Percentiles rank a stretch among this genome's conserved stretches.
Conservation (phyloP, 2,888 invertebrate genomes). For the Caenorhabditis wallacei region DNA sequence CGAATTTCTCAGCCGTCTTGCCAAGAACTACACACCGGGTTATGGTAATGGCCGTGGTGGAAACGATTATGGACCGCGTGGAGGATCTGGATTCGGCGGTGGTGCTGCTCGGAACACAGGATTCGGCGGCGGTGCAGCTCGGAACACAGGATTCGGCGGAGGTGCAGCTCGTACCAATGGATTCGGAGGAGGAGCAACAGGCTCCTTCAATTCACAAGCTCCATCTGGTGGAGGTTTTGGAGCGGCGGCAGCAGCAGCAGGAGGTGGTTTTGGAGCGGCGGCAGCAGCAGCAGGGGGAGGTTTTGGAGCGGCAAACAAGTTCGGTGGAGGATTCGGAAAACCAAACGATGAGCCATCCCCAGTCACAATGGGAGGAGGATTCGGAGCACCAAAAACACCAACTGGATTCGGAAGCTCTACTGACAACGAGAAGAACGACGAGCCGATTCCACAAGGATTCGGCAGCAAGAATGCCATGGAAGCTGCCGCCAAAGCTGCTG, state of each 20-base stretch:
- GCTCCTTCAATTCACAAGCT: too few species aligned
- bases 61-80: not conserved
- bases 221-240: not conserved
- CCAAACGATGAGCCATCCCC: slow-evolving; percentile 8
- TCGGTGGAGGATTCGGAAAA: slow-evolving; percentile 19
- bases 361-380: not conserved
- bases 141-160: slow-evolving; percentile 15
- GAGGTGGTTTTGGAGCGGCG: not conserved
- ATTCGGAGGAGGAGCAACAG: slow-evolving; percentile 1
- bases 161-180: not conserved
- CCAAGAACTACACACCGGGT: too few species aligned
- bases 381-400: not conserved
- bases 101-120: not conserved
- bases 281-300: not conserved
- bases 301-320: not conserved
- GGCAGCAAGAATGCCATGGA: not conserved
- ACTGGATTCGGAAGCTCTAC: not conserved
- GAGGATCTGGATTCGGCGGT: not conserved
- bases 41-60: not conserved
- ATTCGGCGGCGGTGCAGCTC: not conserved
- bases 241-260: too few species aligned
- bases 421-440: not conserved
- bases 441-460: not conserved
- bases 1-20: not conserved
- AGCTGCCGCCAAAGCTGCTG: not conserved